Evolutionary conservation across 1,140 invertebrate species (phyloP).

Genomic region (Heliconius hewitsoni): DNA sequence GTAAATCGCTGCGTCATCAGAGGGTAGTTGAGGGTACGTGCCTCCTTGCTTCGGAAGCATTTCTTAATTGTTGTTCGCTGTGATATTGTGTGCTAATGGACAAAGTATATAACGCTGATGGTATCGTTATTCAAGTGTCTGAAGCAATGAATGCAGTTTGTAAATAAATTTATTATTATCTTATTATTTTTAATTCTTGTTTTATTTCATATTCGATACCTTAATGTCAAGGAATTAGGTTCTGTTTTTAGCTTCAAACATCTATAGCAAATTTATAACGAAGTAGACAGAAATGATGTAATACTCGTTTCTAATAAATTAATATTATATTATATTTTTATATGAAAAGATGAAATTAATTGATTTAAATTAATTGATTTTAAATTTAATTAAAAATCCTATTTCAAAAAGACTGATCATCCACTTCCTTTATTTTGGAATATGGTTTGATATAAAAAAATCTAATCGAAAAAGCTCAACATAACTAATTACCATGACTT

Average conservation of each 20-base stretch:
- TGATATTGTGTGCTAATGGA: slow-evolving; percentile 78
- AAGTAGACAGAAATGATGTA: too few species aligned
- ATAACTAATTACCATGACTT: not conserved
- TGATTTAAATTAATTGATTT: too few species aligned
- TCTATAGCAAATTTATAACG: too few species aligned
- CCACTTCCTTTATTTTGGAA: not conserved
- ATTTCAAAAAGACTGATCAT: not conserved
- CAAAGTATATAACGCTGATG: slow-evolving; percentile 60
- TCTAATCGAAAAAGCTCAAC: not conserved
- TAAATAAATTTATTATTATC: slow-evolving; percentile 68
- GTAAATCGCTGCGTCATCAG: slow-evolving; percentile 67
- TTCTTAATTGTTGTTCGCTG: slow-evolving; percentile 77
- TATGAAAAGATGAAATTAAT: not conserved
- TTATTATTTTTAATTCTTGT: slow-evolving; percentile 32
- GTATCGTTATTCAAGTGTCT: slow-evolving; percentile 56
- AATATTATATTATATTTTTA: too few species aligned
- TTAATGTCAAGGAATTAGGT: not conserved
- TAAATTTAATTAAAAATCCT: not conserved
- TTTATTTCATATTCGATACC: not conserved
- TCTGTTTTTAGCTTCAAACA: too few species aligned
- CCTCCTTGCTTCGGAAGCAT: slow-evolving; percentile 65
- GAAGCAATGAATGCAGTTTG: slow-evolving; percentile 56
- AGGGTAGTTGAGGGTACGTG: slow-evolving; percentile 49
- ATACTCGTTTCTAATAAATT: too few species aligned
- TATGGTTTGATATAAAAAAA: not conserved